Conservation (phyloP, 2,888 invertebrate species). For the Brachypterus glaber region DNA sequence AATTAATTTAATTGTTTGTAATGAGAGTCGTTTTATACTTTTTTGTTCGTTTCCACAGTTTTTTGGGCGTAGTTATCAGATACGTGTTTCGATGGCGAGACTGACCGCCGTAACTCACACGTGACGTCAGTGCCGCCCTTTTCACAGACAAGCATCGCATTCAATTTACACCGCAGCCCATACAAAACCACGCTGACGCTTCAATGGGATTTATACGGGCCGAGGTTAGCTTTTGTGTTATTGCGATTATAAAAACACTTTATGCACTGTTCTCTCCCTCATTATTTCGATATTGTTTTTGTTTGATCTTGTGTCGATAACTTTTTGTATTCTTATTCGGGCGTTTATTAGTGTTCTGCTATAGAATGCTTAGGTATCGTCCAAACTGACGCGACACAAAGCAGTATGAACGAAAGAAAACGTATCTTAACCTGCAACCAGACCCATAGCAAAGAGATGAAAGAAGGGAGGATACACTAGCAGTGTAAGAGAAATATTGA, state of each 20-base stretch:
- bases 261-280: constrained; percentile 22
- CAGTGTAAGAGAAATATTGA: no score
- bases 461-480: no score
- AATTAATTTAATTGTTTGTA: constrained; percentile 24
- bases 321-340: constrained; percentile 15
- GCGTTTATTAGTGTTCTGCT: constrained; percentile 14
- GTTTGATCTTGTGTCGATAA: constrained; percentile 18
- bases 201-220: constrained; percentile 27
- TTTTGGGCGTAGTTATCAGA: constrained; percentile 21
- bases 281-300: constrained; percentile 25
- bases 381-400: no score
- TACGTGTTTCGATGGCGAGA: constrained; percentile 25
- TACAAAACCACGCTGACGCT: constrained; percentile 28
- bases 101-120: constrained; percentile 28
- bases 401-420: no score
- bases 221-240: constrained; percentile 26
- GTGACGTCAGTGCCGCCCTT: constrained; percentile 30
- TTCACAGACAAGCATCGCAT: constrained; percentile 30
- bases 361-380: no score
- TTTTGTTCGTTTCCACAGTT: constrained; percentile 20
- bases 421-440: no score
- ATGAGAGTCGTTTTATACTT: no score
- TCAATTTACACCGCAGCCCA: constrained; percentile 27
- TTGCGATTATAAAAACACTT: constrained; percentile 28
- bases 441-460: no score